A percentile compares a stretch with the other conserved stretches of the same genome.
Evolutionary conservation across 1,140 invertebrate genomes (phyloP).

Genomic region (Nasonia longicornis): DNA sequence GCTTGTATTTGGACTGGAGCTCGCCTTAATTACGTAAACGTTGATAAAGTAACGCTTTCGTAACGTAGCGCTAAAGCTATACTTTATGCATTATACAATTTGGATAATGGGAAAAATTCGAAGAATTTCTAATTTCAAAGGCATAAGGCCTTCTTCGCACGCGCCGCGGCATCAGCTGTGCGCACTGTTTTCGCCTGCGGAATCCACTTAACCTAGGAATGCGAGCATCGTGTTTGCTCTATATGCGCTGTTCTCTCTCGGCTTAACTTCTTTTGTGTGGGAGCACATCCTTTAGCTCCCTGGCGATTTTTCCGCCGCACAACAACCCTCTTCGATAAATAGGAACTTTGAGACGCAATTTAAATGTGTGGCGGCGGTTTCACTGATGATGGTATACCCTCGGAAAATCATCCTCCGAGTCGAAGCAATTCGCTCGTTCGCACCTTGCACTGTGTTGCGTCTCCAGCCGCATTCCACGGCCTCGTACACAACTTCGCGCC

Average conservation of each 20-base stretch:
- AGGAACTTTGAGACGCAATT: background rate
- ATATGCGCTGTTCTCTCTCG: slow-evolving; percentile 45
- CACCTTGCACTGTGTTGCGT: slow-evolving; percentile 11
- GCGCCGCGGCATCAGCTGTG: background rate
- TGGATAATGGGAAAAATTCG: background rate
- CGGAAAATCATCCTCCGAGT: background rate
- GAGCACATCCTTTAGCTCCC: background rate
- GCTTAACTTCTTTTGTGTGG: slow-evolving; percentile 41
- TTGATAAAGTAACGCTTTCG: background rate
- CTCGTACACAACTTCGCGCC: slow-evolving; percentile 26
- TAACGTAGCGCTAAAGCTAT: background rate
- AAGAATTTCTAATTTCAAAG: background rate
- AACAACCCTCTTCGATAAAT: background rate
- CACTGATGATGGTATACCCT: too few species aligned
- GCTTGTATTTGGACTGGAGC: background rate
- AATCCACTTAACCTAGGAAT: slow-evolving; percentile 66
- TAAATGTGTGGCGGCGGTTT: background rate
- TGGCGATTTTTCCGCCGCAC: background rate
- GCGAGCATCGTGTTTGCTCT: slow-evolving; percentile 55
- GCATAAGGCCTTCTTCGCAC: too few species aligned
- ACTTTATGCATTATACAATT: background rate
- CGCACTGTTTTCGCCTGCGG: slow-evolving; percentile 50
- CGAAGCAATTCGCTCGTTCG: background rate
- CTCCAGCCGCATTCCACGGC: slow-evolving; percentile 12
- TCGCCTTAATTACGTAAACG: background rate